Evolutionary conservation across 1,140 invertebrate species (phyloP).

Genomic region (Drosophila subpulchrella): DNA sequence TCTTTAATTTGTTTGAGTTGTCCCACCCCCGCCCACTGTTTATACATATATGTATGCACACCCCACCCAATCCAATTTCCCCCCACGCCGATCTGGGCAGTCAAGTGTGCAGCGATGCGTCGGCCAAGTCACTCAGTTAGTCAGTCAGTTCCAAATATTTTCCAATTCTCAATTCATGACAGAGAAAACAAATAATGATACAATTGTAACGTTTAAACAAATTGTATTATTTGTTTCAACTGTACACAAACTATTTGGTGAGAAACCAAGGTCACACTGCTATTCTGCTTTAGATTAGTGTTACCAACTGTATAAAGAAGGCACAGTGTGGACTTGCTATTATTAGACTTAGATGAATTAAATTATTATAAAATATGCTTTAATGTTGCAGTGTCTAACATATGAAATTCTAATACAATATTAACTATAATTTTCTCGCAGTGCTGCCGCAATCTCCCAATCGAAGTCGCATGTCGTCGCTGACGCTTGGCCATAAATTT

Average conservation of each 20-base stretch:
- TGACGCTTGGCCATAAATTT: constrained; percentile 79
- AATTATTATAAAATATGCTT: too few species aligned
- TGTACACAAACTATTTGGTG: neutral
- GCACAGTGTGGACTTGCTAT: neutral
- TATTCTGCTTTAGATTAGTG: too few species aligned
- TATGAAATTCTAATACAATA: too few species aligned
- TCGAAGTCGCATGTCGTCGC: constrained; percentile 70
- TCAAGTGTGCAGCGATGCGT: constrained; percentile 63
- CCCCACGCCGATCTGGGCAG: constrained; percentile 26
- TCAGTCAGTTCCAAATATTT: constrained; percentile 11
- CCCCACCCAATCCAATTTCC: neutral
- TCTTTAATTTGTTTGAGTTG: constrained; percentile 81
- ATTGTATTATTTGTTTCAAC: too few species aligned
- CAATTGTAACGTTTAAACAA: too few species aligned
- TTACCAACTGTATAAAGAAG: neutral
- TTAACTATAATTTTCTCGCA: neutral
- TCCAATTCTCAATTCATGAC: neutral
- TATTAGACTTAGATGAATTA: too few species aligned
- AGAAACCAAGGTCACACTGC: neutral
- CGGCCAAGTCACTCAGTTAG: constrained; percentile 44
- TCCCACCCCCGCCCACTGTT: constrained; percentile 14
- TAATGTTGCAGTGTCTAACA: too few species aligned
- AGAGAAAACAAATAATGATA: neutral
- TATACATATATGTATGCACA: neutral
- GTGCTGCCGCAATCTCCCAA: constrained; percentile 28